Conservation (phyloP, 2,888 invertebrate genomes). For the Mesoligia furuncula region DNA sequence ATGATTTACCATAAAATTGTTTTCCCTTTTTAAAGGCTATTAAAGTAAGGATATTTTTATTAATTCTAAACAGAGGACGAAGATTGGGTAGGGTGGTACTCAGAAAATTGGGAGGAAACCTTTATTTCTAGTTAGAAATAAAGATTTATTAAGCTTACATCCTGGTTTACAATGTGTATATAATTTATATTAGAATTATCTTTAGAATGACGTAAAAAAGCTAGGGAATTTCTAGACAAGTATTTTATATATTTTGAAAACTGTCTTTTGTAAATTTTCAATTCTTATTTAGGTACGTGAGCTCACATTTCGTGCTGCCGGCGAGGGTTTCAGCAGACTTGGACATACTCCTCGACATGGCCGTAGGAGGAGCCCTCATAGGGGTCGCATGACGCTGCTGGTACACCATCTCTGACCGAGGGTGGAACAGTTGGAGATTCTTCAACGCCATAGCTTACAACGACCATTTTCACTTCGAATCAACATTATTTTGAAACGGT, state of each 20-base stretch:
- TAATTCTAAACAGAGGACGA: background rate
- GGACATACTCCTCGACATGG: conserved; percentile 82
- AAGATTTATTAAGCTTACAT: background rate
- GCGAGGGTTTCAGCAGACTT: conserved; percentile 86
- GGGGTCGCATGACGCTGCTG: conserved; percentile 82
- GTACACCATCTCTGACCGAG: conserved; percentile 81
- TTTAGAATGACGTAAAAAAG: background rate
- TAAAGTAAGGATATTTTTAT: background rate
- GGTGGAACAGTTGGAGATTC: conserved; percentile 83
- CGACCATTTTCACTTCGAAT: conserved; percentile 53
- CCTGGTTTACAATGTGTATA: background rate
- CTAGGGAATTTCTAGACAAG: background rate
- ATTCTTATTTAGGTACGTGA: too few relatives aligned
- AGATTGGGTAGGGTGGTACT: too few relatives aligned
- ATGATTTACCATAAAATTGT: background rate
- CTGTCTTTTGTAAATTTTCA: background rate
- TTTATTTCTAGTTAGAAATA: background rate
- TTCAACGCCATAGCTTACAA: conserved; percentile 82
- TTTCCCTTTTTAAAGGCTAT: background rate
- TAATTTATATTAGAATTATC: too few relatives aligned
- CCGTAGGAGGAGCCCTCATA: conserved; percentile 83
- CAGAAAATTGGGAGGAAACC: background rate
- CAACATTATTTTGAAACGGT: conserved; percentile 38
- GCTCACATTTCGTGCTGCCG: conserved; percentile 75
- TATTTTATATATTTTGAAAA: background rate